phyloP scores from a whole-genome alignment of 2,888 invertebrate genomes.

The Mythimna lalbum region DNA sequence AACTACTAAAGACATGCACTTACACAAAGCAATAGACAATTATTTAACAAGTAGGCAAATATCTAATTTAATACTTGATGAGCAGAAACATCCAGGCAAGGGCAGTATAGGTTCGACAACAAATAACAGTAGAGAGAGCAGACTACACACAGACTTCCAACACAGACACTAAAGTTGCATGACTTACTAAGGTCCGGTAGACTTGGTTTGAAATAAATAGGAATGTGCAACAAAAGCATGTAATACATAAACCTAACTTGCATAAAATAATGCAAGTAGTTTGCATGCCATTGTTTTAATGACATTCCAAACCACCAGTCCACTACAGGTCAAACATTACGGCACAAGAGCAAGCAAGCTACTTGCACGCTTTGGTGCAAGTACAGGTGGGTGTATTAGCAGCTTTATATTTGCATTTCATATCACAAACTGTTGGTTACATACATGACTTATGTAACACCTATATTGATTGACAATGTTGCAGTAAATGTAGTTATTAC shows the following conservation, averaged over 20 bases:
- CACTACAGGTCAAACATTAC: background rate
- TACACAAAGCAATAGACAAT: conserved; percentile 11
- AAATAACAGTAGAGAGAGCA: conserved; percentile 16
- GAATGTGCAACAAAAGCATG: conserved; percentile 8
- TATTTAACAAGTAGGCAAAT: conserved; percentile 6
- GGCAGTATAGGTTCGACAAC: background rate
- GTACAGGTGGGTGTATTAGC: background rate
- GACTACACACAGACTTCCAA: conserved; percentile 6
- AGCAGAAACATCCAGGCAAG: conserved; percentile 5
- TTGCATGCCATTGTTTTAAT: background rate
- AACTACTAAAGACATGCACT: conserved; percentile 14
- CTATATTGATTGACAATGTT: conserved; percentile 28
- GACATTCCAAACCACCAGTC: background rate
- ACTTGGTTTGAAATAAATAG: background rate
- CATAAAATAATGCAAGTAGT: background rate
- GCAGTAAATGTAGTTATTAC: conserved; percentile 19
- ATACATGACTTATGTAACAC: conserved; percentile 3
- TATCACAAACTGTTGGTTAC: background rate
- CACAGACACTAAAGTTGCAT: background rate
- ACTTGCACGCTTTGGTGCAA: conserved; percentile 10
- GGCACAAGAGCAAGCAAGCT: background rate
- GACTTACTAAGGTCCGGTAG: conserved; percentile 14
- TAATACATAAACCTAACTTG: background rate
- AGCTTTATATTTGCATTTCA: background rate
- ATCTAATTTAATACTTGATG: background rate